Base-by-base conservation (phyloP, 1,140 invertebrate genomes). In the Lordiphosa clarofinis region DNA sequence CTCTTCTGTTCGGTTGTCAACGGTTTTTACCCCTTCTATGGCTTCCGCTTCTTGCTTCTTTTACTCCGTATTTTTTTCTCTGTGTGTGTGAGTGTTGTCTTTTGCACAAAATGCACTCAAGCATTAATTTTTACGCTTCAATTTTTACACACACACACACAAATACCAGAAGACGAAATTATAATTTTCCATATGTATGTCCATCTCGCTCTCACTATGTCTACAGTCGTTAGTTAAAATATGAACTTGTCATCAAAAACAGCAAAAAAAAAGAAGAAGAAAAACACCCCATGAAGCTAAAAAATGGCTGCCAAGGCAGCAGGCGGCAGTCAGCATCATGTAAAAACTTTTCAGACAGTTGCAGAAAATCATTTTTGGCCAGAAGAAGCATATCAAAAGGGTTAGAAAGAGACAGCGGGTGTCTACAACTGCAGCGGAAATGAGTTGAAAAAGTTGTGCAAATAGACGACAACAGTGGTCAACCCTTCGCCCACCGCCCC, bases 401-500 rank as follows among this genome's bases (percentile, higher is more conserved):
- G 21, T 24, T 24, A 31, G 28, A 31, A 7, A 31, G 28, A 31
- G 43, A n/a, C 24, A 31, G 42, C 40, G 56, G 39, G 24, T 64
- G 71, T 72, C 56, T 69, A 59, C 70, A 74, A 52, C 62, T 81
- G 75, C 71, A 81, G 56, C 79, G 79, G 79, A 84, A 84, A 86
- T 84, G 78, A 86, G 79, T 81, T 84, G 62, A 71, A 86, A 84
- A 86, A 86, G 73, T 84, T 86, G 78, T 64, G 67, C 75, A 81
- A 81, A 81, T 81, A 72, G 71, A 74, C 62, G 66, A 58, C 61
- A 67, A 49, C 70, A 81, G 66, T 61, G 63, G 44, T 35, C 64
- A 56, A 43, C 43, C 43, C 55, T 49, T 46, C 40, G 31, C 24
- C 38, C n/a, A 5, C 3, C 4, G 21, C 21, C 9, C 11, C 28